These are phyloP conservation scores for Elanoides forficatus DNA, from an alignment of 2,113 vertebrate species.

Conservation along the genomic window DNA sequence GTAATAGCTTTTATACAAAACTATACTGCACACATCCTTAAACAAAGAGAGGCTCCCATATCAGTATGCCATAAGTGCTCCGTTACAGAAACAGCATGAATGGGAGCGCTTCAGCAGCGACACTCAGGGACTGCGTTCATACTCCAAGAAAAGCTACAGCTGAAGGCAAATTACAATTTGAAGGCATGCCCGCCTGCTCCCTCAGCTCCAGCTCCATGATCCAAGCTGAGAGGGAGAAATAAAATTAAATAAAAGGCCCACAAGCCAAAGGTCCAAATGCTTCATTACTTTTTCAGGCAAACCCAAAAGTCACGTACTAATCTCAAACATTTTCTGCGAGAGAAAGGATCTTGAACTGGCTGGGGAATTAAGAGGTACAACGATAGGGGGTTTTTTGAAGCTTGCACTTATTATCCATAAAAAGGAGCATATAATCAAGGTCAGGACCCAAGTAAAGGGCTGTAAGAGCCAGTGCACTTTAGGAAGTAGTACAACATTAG, in stretches of 20 bases:
- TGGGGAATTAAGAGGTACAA: not conserved
- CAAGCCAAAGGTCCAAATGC: not conserved
- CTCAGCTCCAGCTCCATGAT: not conserved
- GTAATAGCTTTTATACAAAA: not conserved
- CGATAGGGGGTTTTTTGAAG: not conserved
- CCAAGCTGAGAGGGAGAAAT: not conserved
- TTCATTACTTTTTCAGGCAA: constrained; percentile 13
- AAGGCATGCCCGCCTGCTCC: not conserved
- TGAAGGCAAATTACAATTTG: constrained; percentile 32
- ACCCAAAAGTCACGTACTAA: not conserved
- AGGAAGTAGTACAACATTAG: not conserved
- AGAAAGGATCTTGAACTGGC: not conserved
- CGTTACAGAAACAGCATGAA: not conserved
- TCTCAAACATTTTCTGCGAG: not conserved
- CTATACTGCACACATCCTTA: not conserved
- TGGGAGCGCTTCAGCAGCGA: not conserved
- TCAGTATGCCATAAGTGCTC: not conserved
- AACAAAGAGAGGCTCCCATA: not conserved
- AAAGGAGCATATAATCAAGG: not conserved
- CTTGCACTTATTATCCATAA: not conserved
- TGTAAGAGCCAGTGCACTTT: not conserved
- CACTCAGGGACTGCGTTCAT: not conserved
- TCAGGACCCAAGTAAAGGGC: not conserved
- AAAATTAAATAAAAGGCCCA: not conserved
- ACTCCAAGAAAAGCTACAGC: not conserved